Conservation (phyloP, 2,888 invertebrate species). For the Dendrolimus houi region DNA sequence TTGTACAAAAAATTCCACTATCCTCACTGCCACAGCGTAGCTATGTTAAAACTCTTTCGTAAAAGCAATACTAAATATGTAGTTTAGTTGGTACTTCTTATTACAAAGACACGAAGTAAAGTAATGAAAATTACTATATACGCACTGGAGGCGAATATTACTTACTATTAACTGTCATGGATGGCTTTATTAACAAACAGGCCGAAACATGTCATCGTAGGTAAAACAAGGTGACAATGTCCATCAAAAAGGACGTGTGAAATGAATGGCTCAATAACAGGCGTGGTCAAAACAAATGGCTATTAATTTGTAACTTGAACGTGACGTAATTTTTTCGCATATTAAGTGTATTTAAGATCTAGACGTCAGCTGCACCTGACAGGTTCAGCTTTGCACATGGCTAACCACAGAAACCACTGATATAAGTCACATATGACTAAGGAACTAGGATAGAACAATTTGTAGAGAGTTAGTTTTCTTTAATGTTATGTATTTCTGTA, state of each 20-base stretch:
- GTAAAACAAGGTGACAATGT: no score
- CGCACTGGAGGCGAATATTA: no score
- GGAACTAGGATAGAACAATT: constrained; percentile 25
- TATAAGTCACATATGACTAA: constrained; percentile 28
- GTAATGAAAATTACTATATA: no score
- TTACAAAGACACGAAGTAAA: no score
- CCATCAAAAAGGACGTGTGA: not conserved
- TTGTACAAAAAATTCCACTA: no score
- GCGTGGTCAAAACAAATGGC: not conserved
- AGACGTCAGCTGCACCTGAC: constrained; percentile 52
- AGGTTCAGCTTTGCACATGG: constrained; percentile 53
- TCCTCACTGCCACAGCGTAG: no score
- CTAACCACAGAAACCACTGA: constrained; percentile 57
- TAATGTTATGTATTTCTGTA: not conserved
- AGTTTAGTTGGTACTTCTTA: no score
- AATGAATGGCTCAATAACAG: not conserved
- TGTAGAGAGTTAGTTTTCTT: constrained; percentile 14
- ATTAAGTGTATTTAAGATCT: not conserved
- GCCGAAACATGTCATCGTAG: no score
- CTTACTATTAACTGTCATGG: no score
- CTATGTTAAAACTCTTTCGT: no score
- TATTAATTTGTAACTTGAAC: not conserved
- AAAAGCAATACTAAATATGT: no score
- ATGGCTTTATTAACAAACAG: no score
- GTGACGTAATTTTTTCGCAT: not conserved